Conservation (phyloP, 1,140 invertebrate genomes). For the Diachasma alloeum region DNA sequence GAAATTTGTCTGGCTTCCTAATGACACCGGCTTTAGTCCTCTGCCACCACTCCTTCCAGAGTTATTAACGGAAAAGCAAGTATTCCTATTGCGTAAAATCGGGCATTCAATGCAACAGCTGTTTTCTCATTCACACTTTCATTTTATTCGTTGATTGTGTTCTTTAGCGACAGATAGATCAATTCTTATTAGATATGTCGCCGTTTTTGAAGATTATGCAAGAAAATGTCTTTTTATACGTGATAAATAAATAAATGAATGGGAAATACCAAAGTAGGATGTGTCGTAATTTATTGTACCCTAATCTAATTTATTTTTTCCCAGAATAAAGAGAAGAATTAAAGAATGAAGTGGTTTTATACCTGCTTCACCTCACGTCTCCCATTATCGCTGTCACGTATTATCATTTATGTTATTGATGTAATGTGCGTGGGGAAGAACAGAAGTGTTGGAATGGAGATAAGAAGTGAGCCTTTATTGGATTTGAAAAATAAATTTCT, state of each 20-base stretch:
- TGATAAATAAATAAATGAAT: neutral
- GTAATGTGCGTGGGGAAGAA: too few relatives aligned
- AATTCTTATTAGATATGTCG: neutral
- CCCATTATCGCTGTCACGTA: too few relatives aligned
- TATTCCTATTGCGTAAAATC: neutral
- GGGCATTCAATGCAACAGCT: neutral
- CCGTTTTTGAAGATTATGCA: neutral
- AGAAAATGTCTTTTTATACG: neutral
- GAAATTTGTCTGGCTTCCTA: too few relatives aligned
- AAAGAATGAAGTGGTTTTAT: too few relatives aligned
- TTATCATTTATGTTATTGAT: too few relatives aligned
- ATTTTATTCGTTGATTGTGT: neutral
- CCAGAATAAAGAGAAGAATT: too few relatives aligned
- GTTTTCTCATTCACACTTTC: neutral
- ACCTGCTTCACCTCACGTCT: too few relatives aligned
- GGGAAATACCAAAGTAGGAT: neutral
- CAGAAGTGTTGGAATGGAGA: too few relatives aligned
- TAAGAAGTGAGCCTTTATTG: too few relatives aligned
- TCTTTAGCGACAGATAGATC: neutral
- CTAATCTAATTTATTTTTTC: neutral
- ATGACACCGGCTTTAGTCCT: too few relatives aligned
- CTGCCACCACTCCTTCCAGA: too few relatives aligned
- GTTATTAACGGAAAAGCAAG: neutral
- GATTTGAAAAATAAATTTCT: too few relatives aligned
- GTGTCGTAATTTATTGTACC: neutral